Evolutionary conservation across 2,113 vertebrate genomes (phyloP).

Genomic region (Myotis brandtii): DNA sequence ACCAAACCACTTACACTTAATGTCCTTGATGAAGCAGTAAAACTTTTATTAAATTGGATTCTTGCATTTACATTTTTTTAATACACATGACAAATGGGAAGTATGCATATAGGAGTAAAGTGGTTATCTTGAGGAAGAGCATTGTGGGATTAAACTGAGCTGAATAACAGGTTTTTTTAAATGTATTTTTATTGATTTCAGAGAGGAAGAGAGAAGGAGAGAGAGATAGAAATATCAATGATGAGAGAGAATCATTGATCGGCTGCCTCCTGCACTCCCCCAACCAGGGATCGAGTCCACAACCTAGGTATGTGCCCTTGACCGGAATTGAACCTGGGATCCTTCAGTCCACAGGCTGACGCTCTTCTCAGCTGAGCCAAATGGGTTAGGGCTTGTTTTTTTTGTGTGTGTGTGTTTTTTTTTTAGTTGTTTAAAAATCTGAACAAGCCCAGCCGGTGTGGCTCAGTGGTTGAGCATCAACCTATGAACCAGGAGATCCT

Average conservation of each 20-base stretch:
- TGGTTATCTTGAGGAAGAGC: neutral
- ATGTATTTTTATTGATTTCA: no score
- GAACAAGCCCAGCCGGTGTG: neutral
- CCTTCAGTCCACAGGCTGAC: no score
- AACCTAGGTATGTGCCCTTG: no score
- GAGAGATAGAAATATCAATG: no score
- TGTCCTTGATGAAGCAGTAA: neutral
- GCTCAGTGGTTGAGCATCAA: neutral
- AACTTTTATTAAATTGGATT: neutral
- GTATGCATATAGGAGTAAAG: neutral
- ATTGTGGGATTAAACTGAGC: neutral
- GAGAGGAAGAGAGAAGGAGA: no score
- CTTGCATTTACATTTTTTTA: neutral
- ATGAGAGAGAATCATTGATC: no score
- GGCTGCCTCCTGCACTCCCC: no score
- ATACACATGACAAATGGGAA: neutral
- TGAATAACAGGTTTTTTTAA: neutral
- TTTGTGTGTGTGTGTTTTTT: neutral
- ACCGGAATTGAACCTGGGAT: no score
- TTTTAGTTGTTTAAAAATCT: neutral
- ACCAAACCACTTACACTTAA: neutral
- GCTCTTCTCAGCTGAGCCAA: no score
- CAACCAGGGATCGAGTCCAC: no score
- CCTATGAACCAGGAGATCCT: neutral
- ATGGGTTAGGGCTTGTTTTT: neutral